Conservation (phyloP, 2,797 vertebrate species). For the Parambassis ranga region DNA sequence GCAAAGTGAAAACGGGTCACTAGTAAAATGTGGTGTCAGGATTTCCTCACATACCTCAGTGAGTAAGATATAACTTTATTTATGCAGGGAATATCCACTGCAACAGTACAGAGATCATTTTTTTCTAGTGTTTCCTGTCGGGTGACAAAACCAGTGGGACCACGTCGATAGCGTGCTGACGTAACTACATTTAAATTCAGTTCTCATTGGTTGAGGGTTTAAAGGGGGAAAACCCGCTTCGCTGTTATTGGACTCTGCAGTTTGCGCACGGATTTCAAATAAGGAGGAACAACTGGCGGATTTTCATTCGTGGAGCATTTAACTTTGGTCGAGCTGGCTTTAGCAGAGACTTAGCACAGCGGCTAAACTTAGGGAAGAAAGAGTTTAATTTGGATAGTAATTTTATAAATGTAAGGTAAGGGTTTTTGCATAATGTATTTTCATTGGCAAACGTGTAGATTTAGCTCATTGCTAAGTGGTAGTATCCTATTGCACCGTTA, state of each 20-base stretch:
- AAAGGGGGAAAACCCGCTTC: constrained; percentile 36
- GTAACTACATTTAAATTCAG: not conserved
- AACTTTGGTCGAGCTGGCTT: not conserved
- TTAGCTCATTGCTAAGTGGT: too few relatives aligned
- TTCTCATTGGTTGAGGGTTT: constrained; percentile 63
- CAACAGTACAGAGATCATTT: not conserved
- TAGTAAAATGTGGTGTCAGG: too few relatives aligned
- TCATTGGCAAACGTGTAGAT: too few relatives aligned
- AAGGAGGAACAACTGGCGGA: constrained; percentile 57
- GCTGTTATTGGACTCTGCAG: constrained; percentile 63
- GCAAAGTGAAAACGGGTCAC: too few relatives aligned
- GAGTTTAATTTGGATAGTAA: not conserved
- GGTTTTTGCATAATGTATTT: accelerated
- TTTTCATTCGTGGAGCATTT: constrained; percentile 25
- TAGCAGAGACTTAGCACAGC: not conserved
- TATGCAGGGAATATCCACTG: not conserved
- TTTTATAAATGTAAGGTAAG: constrained; percentile 4
- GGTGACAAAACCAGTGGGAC: not conserved
- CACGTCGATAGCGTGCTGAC: not conserved
- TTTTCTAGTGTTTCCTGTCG: constrained; percentile 1
- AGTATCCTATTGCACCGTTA: too few relatives aligned
- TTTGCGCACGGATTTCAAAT: constrained; percentile 80
- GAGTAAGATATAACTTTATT: not conserved
- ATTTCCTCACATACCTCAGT: not conserved
- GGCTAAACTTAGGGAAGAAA: not conserved